Base-by-base conservation (phyloP, 2,797 vertebrate genomes). In the Coregonus suidteri region DNA sequence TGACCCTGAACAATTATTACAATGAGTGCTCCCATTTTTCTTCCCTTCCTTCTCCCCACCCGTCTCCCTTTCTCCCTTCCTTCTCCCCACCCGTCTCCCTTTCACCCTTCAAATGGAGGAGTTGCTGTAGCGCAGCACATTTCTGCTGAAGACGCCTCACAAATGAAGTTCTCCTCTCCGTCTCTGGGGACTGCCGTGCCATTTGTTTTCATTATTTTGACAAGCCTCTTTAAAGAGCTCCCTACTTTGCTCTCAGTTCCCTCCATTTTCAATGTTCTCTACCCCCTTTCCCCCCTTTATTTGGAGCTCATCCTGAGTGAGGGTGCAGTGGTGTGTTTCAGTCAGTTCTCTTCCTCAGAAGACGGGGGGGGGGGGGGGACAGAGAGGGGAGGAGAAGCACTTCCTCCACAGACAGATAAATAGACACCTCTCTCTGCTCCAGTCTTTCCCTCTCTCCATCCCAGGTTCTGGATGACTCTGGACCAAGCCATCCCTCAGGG, bases 181-280 rank as follows among this genome's bases (percentile, higher is more conserved):
- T 93, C 93, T 91, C 91, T 66, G 88, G 92, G 91, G 91, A 92
- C 89, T 89, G 20, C 4, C 20, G 77, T 47, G 87, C 92, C 93
- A 93, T 95, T 95, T 93, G 93, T 95, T 94, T 94, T 94, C 93
- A 95, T 94, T 94, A 95, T 94, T 92, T 91, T 94, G 93, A 94
- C 94, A 94, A 90, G 79, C 84, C 86, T 84, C 90, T 93, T 92
- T 93, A 91, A 92, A 88, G 88, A 90, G 86, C 88, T 80, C 89
- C 85, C 80, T 87, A 89, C 88, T 87, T 83, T 90, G 85, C 73
- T 62, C 86, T 85, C 82, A 73, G 25, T 82, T 84, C 70, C 83
- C 82, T 77, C 83, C 75, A 79, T 77, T 67, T 47, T 75, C 67
- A 71, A 62, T 25, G 65, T 75, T 15, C 71, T 18, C 30, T 20